A percentile compares a stretch with the other conserved stretches of the same genome.
Evolutionary conservation across 2,797 vertebrate species (phyloP).

Genomic region (Geotrypetes seraphini): DNA sequence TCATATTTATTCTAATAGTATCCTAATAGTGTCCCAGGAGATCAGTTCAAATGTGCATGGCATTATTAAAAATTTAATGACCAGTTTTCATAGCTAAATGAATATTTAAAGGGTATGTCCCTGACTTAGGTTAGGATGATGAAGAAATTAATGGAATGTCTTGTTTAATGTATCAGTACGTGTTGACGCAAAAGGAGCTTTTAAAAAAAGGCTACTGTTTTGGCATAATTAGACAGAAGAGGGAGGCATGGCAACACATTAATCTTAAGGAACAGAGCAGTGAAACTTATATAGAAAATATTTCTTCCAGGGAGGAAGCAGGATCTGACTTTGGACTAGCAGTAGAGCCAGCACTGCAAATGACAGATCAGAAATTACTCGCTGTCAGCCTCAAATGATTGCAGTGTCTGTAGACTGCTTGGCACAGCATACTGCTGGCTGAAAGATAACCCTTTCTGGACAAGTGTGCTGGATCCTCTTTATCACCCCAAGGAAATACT

Average conservation of each 20-base stretch:
- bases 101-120: conserved; percentile 76
- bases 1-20: conserved; percentile 74
- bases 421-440: neutral
- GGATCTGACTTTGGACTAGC: neutral
- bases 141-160: conserved; percentile 84
- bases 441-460: neutral
- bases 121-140: conserved; percentile 82
- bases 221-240: conserved; percentile 13
- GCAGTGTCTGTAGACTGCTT: neutral
- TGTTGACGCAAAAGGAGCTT: conserved; percentile 35
- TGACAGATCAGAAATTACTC: neutral
- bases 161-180: conserved; percentile 66
- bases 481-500: too few species aligned
- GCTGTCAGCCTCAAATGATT: neutral
- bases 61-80: conserved; percentile 81
- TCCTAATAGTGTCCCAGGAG: conserved; percentile 65
- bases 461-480: too few species aligned
- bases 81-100: conserved; percentile 77
- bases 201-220: conserved; percentile 14
- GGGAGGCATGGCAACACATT: neutral
- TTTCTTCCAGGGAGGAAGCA: neutral
- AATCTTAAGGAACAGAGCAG: conserved; percentile 1
- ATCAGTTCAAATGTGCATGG: conserved; percentile 71
- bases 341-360: neutral
- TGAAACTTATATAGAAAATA: neutral